Percentiles rank a stretch among this genome's conserved stretches.
Evolutionary conservation across 1,140 invertebrate species (phyloP).

Genomic region (Platyscapa corneri): DNA sequence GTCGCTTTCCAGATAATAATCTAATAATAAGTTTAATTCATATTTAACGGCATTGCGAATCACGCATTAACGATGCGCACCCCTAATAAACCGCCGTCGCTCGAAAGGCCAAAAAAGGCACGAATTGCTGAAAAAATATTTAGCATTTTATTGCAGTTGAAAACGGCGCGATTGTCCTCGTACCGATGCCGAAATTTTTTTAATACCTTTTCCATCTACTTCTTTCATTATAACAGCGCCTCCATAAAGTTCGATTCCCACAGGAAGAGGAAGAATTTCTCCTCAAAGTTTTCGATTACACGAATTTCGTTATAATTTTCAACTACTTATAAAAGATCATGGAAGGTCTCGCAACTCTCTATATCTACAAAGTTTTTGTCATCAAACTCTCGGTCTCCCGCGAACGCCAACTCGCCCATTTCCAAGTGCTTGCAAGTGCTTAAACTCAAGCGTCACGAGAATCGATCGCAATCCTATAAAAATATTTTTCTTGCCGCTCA

Average conservation of each 20-base stretch:
- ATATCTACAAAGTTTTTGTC: slow-evolving; percentile 33
- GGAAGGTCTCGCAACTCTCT: background rate
- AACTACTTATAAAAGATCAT: slow-evolving; percentile 2
- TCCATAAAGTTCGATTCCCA: background rate
- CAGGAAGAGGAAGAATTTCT: background rate
- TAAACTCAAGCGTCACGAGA: background rate
- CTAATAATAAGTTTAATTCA: too few relatives aligned
- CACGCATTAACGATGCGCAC: background rate
- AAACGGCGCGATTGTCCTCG: background rate
- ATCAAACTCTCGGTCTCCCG: background rate
- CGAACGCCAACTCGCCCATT: background rate
- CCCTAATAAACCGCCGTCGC: background rate
- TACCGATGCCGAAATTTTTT: background rate
- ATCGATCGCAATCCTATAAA: slow-evolving; percentile 28
- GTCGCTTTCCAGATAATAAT: too few relatives aligned
- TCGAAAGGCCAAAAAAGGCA: background rate
- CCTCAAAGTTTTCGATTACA: background rate
- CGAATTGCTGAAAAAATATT: background rate
- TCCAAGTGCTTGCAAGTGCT: slow-evolving; percentile 41
- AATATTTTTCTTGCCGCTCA: slow-evolving; percentile 4
- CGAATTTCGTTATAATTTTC: slow-evolving; percentile 11
- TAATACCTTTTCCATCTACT: background rate
- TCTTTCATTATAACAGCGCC: background rate
- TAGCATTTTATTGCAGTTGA: background rate
- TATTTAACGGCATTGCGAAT: too few relatives aligned